Evolutionary conservation across 2,113 vertebrate genomes (phyloP).

Genomic region (Otus sunia): DNA sequence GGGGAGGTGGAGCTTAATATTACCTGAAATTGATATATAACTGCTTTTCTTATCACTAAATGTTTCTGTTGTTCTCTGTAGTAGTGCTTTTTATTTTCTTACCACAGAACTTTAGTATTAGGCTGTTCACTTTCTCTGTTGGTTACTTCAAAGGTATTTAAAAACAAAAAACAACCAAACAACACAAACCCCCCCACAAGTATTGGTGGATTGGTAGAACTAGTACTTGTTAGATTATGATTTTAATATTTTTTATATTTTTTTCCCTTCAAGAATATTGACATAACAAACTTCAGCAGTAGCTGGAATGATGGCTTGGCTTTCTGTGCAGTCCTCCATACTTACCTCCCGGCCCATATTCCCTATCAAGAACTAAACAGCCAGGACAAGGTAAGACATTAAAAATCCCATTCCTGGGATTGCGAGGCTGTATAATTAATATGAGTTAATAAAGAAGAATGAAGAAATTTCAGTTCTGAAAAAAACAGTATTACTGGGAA

Average conservation of each 20-base stretch:
- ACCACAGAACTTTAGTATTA: not conserved
- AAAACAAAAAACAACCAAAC: not conserved
- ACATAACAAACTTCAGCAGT: constrained; percentile 98
- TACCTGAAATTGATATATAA: not conserved
- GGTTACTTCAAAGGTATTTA: not conserved
- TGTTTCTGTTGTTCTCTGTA: not conserved
- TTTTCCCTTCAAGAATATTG: constrained; percentile 84
- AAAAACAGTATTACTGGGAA: not conserved
- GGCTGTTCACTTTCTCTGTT: not conserved
- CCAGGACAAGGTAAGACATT: constrained; percentile 87
- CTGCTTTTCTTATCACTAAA: not conserved
- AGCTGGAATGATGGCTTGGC: constrained; percentile 98
- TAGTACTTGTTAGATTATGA: not conserved
- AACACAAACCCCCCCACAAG: not conserved
- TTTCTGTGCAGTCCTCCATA: constrained; percentile 94
- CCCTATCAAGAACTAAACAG: constrained; percentile 92
- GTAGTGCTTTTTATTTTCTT: not conserved
- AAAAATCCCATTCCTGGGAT: not conserved
- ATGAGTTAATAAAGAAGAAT: not conserved
- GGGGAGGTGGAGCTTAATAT: not conserved
- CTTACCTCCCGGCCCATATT: constrained; percentile 95
- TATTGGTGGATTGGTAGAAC: not conserved
- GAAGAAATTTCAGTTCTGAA: not conserved
- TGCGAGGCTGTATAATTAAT: not conserved
- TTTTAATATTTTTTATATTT: not conserved